Evolutionary conservation across 2,888 invertebrate genomes (phyloP), one percentile per base, ranked within the genome.

Genomic region (Pyrgus malvae): DNA sequence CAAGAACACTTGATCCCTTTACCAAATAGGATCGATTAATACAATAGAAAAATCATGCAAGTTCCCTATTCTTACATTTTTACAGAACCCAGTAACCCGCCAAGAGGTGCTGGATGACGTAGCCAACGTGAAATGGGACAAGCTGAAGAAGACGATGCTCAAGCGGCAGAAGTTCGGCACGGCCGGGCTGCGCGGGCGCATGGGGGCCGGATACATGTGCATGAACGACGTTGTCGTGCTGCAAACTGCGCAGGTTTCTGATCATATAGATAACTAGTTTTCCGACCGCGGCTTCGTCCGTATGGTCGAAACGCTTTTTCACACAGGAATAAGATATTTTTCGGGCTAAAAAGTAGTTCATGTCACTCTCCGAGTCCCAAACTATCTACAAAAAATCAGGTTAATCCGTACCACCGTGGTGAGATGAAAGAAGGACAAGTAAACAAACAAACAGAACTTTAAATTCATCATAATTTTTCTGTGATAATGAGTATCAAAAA

Each of bases 161-260:
- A 69, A 72, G 0, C 92, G 98, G 5, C 91, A 98, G 67, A 90
- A 93, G 68, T 98, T 98, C 80, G 98, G 98, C 12, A 99, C 98
- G 0, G 98, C 98, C 0, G 98, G 99, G 0, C 89, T 99, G 25
- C 92, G 99, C 60, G 97, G 96, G 0, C 91, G 91, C 61, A 99
- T 99, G 99, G 96, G 94, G 12, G 95, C 98, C 11, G 99, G 99
- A 0, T 98, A 95, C 80, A 93, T 93, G 62, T 94, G 95, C 60
- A 97, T 99, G 96, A 99, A 99, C 80, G 99, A 99, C 80, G 91
- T 99, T 38, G 98, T 98, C 0, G 96, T 97, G 0, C 92, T 99
- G 44, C 99, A 99, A 87, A 98, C 98, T 1, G 95, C 95, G 1
- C 97, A 99, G 80, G 91, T 90, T 29, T 29, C n/a, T 29, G 8